Conservation (phyloP, 1,140 invertebrate species). For the Cydia amplana region DNA sequence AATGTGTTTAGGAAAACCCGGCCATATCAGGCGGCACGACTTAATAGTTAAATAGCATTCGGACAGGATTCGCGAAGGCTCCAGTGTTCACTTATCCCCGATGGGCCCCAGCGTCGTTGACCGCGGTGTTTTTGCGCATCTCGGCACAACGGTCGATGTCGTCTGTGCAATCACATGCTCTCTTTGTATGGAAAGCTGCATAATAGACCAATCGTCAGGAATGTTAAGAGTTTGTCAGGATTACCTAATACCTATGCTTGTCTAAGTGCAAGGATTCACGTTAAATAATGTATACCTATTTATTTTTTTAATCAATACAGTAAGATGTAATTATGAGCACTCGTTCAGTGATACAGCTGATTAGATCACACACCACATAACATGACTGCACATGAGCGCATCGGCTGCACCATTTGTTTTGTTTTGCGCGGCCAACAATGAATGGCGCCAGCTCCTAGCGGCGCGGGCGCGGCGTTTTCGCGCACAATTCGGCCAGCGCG, state of each 20-base stretch:
- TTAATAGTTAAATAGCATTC: neutral
- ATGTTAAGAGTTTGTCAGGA: neutral
- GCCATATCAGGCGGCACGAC: neutral
- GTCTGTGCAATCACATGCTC: constrained; percentile 50
- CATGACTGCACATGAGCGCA: constrained; percentile 16
- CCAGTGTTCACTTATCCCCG: constrained; percentile 48
- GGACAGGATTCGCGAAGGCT: constrained; percentile 9
- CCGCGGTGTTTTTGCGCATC: constrained; percentile 65
- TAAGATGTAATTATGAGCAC: neutral
- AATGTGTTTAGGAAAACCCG: neutral
- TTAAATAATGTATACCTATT: neutral
- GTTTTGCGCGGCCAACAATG: constrained; percentile 31
- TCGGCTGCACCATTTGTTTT: constrained; percentile 19
- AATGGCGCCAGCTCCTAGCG: constrained; percentile 40
- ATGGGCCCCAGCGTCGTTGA: constrained; percentile 69
- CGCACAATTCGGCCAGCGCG: constrained; percentile 52
- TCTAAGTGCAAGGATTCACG: neutral
- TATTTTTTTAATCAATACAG: neutral
- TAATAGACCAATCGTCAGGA: constrained; percentile 17
- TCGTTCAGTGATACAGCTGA: constrained; percentile 8
- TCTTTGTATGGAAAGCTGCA: constrained; percentile 33
- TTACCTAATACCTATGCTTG: neutral
- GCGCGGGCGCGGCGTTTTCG: constrained; percentile 73
- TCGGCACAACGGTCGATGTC: constrained; percentile 46
- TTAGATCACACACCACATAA: constrained; percentile 8